Evolutionary conservation across 1,140 invertebrate species (phyloP).

Genomic region (Macrosteles quadrilineatus): DNA sequence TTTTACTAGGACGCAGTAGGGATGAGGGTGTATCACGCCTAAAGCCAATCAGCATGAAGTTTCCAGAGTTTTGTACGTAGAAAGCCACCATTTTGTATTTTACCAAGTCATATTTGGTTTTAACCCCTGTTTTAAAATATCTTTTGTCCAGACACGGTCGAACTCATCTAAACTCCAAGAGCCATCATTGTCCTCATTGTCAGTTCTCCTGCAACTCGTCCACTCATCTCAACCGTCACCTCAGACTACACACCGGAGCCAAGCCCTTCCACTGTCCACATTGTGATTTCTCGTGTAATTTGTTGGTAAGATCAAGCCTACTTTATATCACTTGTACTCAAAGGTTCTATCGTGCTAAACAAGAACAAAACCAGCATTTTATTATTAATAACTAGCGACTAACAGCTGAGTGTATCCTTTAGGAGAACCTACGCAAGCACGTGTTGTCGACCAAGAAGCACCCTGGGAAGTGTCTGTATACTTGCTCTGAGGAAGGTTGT

Average conservation of each 20-base stretch:
- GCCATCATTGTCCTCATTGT: conserved; percentile 66
- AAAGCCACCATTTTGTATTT: no score
- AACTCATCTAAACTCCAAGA: conserved; percentile 52
- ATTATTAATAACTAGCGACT: no score
- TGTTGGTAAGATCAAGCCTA: conserved; percentile 60
- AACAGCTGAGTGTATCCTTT: no score
- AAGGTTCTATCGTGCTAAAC: no score
- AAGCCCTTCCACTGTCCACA: conserved; percentile 86
- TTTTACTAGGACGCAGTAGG: no score
- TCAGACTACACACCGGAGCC: conserved; percentile 72
- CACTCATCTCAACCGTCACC: conserved; percentile 76
- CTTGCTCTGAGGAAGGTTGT: conserved; percentile 56
- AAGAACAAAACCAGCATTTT: no score
- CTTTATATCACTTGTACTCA: no score
- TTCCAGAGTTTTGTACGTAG: no score
- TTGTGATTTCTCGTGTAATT: conserved; percentile 76
- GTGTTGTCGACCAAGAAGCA: conserved; percentile 77
- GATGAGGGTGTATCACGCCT: no score
- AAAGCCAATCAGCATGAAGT: no score
- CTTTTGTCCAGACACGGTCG: conserved; percentile 57
- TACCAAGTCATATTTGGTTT: no score
- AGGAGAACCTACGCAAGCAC: conserved; percentile 88
- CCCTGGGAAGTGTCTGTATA: conserved; percentile 72
- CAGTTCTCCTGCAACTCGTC: conserved; percentile 63
- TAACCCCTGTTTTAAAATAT: no score